Conservation (phyloP, 2,113 vertebrate species). For the Eurypyga helias region DNA sequence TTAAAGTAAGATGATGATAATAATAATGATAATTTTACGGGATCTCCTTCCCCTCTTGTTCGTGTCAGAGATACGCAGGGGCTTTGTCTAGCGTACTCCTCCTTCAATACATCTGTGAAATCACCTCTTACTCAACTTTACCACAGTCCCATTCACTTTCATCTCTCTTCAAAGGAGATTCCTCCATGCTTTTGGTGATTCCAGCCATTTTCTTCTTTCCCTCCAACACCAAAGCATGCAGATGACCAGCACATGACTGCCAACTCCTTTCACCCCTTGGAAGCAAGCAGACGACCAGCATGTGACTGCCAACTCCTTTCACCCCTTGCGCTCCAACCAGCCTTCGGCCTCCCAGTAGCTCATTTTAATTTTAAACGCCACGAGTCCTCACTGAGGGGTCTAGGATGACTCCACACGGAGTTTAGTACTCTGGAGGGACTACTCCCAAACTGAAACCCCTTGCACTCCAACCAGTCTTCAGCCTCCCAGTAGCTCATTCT, state of each 20-base stretch:
- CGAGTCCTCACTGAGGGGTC: background rate
- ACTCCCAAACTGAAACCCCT: background rate
- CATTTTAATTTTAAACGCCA: background rate
- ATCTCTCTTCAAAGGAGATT: slow-evolving; percentile 53
- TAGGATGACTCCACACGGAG: background rate
- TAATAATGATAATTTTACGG: background rate
- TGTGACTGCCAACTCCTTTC: background rate
- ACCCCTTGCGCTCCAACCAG: background rate
- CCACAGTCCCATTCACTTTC: background rate
- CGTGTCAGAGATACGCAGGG: accelerated
- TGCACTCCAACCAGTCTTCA: background rate
- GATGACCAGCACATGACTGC: slow-evolving; percentile 15
- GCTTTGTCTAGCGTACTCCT: background rate
- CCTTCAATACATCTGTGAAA: background rate
- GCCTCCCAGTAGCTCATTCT: background rate
- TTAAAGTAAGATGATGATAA: background rate
- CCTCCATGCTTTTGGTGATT: slow-evolving; percentile 44
- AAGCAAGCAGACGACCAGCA: slow-evolving; percentile 25
- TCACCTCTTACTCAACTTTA: slow-evolving; percentile 47
- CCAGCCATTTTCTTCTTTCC: slow-evolving; percentile 23
- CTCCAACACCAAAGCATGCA: background rate
- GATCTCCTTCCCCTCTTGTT: background rate
- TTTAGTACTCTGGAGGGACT: background rate
- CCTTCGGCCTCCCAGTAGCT: background rate
- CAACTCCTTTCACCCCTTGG: background rate